Evolutionary conservation across 2,888 invertebrate species (phyloP).

Genomic region (Acanthoscelides obtectus): DNA sequence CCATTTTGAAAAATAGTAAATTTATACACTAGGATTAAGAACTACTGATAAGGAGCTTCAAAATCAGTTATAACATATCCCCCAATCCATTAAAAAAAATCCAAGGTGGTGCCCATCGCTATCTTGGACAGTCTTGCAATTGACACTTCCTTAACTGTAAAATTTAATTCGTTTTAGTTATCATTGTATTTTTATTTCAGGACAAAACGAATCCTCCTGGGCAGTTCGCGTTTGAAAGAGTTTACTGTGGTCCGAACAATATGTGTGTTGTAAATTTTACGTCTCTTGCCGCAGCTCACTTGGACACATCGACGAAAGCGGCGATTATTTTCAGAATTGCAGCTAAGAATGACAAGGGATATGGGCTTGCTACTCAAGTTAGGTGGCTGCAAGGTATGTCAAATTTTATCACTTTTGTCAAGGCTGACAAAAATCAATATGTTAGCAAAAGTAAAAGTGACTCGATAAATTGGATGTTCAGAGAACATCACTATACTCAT

Average conservation of each 20-base stretch:
- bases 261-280: slow-evolving; percentile 87
- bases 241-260: slow-evolving; percentile 91
- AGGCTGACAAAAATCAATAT: not conserved
- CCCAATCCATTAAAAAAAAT: no score
- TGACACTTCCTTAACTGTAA: no score
- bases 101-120: no score
- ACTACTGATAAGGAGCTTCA: no score
- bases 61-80: no score
- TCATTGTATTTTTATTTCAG: slow-evolving; percentile 30
- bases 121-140: no score
- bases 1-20: no score
- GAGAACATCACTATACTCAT: no score
- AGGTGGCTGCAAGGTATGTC: slow-evolving; percentile 93
- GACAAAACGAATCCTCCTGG: slow-evolving; percentile 50
- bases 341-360: slow-evolving; percentile 96
- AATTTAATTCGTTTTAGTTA: no score
- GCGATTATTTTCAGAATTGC: slow-evolving; percentile 99
- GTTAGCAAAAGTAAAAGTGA: not conserved
- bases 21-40: no score
- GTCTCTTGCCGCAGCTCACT: slow-evolving; percentile 85
- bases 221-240: slow-evolving; percentile 88
- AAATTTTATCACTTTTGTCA: not conserved
- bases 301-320: slow-evolving; percentile 77
- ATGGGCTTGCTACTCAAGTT: slow-evolving; percentile 99
- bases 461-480: no score